Percentiles rank a stretch among this genome's conserved stretches.
phyloP scores from a whole-genome alignment of 2,888 invertebrate genomes.

The Cephus runcator region DNA sequence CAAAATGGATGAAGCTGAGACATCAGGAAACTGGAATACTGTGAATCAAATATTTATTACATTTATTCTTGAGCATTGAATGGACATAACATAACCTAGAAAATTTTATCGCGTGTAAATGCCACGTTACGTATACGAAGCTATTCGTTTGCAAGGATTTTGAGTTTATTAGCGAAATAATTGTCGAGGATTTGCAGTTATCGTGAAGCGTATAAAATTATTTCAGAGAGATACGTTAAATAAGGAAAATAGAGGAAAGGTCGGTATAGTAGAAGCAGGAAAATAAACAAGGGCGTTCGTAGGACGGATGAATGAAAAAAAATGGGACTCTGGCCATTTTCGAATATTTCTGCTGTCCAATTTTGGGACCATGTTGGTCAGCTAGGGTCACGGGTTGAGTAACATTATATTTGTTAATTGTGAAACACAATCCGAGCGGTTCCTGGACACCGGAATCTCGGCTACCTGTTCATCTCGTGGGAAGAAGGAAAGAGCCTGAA shows the following conservation, averaged over 20 bases:
- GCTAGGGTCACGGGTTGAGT: slow-evolving; percentile 48
- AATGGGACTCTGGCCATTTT: not conserved
- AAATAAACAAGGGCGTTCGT: not conserved
- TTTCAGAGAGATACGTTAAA: not conserved
- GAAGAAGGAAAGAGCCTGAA: slow-evolving; percentile 30
- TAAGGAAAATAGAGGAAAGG: not conserved
- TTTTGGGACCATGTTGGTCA: slow-evolving; percentile 44
- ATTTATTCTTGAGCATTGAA: not conserved
- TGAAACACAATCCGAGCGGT: slow-evolving; percentile 54
- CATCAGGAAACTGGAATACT: not conserved
- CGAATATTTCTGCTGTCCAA: slow-evolving; percentile 17
- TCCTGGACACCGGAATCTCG: not conserved
- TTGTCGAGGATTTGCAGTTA: not conserved
- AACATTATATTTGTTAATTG: slow-evolving; percentile 64
- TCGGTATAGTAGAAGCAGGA: not conserved
- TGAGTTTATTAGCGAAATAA: not conserved
- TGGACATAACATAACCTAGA: not conserved
- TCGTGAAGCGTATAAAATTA: not conserved
- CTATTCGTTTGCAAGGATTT: not conserved
- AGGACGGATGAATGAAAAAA: not conserved
- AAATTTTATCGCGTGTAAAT: not conserved
- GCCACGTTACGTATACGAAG: not conserved
- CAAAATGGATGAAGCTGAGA: not conserved
- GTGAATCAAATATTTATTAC: not conserved
- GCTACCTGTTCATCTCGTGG: slow-evolving; percentile 46